A percentile compares a stretch with the other conserved stretches of the same genome.
These are phyloP conservation scores for Elegia similella DNA, from an alignment of 2,888 invertebrate genomes.

Conservation along the genomic window DNA sequence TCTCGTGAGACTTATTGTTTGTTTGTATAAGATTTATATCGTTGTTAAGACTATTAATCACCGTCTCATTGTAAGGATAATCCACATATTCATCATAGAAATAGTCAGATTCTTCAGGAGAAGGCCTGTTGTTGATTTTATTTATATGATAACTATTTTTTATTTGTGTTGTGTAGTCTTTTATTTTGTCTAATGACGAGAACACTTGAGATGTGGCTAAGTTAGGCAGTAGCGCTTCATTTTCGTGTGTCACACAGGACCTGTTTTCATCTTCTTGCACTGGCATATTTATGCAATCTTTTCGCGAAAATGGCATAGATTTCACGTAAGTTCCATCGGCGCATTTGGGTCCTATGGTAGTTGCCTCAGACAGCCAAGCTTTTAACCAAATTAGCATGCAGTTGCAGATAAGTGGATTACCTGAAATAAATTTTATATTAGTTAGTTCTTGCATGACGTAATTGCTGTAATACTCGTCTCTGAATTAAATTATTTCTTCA, in stretches of 20 bases:
- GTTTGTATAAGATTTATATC: slow-evolving; percentile 50
- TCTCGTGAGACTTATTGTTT: slow-evolving; percentile 64
- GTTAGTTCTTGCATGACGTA: too few species aligned
- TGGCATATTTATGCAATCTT: slow-evolving; percentile 82
- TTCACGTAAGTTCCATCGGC: slow-evolving; percentile 89
- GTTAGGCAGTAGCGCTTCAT: slow-evolving; percentile 81
- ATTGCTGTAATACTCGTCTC: too few species aligned
- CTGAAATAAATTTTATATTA: slow-evolving; percentile 64
- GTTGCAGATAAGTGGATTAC: slow-evolving; percentile 91
- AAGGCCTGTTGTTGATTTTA: slow-evolving; percentile 80
- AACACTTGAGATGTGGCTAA: slow-evolving; percentile 82
- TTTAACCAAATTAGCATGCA: slow-evolving; percentile 92
- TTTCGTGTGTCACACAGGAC: slow-evolving; percentile 85
- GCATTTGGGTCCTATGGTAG: slow-evolving; percentile 88
- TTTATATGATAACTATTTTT: slow-evolving; percentile 69
- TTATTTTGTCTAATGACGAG: slow-evolving; percentile 81
- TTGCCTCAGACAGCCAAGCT: slow-evolving; percentile 90
- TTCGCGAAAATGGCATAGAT: slow-evolving; percentile 85
- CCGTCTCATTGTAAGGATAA: slow-evolving; percentile 85
- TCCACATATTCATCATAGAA: slow-evolving; percentile 92
- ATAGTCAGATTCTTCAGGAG: slow-evolving; percentile 90
- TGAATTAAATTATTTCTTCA: neutral
- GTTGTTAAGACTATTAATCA: slow-evolving; percentile 59
- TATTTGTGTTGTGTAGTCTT: slow-evolving; percentile 68
- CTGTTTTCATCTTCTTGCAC: slow-evolving; percentile 79